Evolutionary conservation across 2,888 invertebrate species (phyloP), one percentile per base, ranked within the genome.

Genomic region (Phlogophora meticulosa): DNA sequence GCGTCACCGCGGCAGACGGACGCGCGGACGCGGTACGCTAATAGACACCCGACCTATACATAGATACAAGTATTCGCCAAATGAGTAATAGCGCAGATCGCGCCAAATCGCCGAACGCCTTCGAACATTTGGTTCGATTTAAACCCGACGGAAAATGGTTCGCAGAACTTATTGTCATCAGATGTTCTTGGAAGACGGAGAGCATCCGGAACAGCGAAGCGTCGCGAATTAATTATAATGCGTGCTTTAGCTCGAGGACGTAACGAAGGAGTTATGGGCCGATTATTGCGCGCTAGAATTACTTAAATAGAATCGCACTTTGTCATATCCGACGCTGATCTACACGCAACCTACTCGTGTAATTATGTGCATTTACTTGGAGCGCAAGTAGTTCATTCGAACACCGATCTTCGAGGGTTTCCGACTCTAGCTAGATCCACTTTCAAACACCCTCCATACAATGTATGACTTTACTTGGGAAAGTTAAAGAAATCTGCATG

Each of bases 1-100:
- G 72, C 79, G 78, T 78, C 81, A 78, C 59, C 72, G 69, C 66
- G 68, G 60, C 56, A 64, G 70, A 49, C 73, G 70, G 72, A 68
- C 77, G 72, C 68, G 78, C 74, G 72, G 67, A 63, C 79, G 65
- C 66, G 77, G 62, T 71, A 72, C 79, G 66, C 67, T 82, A 78
- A 79, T 85, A 84, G 78, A 72, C 52, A 40, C 17, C 57, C 60
- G 20, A 76, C 52, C 24, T 66, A 74, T 55, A 51, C 75, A 78
- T 74, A 66, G 15, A 42, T 20, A 38, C 28, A 46, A 55, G 51
- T 76, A 75, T 67, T 74, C 55, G 46, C 79, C 69, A 76, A 78
- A 78, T 75, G 69, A 74, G 58, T 67, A 74, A 78, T 55, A 68
- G 58, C 7, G 43, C 38, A 62, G 61, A 69, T 75, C 76, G 76